Conservation (phyloP, 2,888 invertebrate genomes). For the Sturmia bella region DNA sequence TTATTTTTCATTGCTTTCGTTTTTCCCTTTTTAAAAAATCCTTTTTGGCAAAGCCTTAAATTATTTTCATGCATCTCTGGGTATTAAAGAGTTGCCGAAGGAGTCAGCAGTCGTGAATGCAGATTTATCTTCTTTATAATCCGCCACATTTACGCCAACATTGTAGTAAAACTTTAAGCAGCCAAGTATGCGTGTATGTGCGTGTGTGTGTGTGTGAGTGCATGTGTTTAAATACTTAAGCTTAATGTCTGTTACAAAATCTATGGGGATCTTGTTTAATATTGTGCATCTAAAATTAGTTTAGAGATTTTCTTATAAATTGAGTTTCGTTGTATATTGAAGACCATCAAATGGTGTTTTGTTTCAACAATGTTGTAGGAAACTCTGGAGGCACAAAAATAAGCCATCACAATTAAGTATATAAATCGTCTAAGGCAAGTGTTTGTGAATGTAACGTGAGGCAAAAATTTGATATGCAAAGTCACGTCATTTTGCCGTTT, state of each 20-base stretch:
- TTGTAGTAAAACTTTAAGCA: too few relatives aligned
- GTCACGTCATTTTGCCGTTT: too few relatives aligned
- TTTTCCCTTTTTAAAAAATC: too few relatives aligned
- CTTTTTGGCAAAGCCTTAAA: too few relatives aligned
- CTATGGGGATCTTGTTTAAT: conserved; percentile 30
- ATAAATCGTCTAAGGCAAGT: conserved; percentile 2
- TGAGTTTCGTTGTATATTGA: background rate
- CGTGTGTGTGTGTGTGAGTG: background rate
- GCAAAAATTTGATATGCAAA: too few relatives aligned
- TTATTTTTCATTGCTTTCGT: too few relatives aligned
- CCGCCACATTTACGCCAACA: too few relatives aligned
- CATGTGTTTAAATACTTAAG: conserved; percentile 35
- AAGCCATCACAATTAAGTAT: conserved; percentile 1
- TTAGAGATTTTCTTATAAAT: conserved; percentile 7
- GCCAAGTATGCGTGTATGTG: too few relatives aligned
- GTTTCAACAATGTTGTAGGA: conserved; percentile 29
- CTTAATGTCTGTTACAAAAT: conserved; percentile 46
- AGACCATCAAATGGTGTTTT: conserved; percentile 6
- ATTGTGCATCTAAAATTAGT: conserved; percentile 51
- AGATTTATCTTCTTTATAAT: too few relatives aligned
- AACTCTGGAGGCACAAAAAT: background rate
- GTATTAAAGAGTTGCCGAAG: too few relatives aligned
- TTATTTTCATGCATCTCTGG: too few relatives aligned
- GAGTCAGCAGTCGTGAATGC: too few relatives aligned
- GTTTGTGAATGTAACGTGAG: background rate